Evolutionary conservation across 1,140 invertebrate species (phyloP).

Genomic region (Drosophila yakuba): DNA sequence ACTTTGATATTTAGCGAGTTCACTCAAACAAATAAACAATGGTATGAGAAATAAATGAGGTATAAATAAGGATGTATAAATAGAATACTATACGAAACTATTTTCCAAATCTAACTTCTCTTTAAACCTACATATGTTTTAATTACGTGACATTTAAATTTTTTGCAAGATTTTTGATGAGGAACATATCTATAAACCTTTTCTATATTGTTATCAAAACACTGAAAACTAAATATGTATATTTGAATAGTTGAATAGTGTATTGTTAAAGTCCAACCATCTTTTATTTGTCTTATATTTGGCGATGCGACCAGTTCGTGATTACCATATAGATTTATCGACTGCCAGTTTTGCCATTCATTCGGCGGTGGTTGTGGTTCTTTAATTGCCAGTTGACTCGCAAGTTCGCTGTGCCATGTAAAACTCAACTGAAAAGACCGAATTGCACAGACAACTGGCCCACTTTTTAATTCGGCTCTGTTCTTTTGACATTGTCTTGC

Average conservation of each 20-base stretch:
- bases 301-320: conserved; percentile 29
- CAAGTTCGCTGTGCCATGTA: conserved; percentile 39
- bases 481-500: conserved; percentile 25
- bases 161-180: too few relatives aligned
- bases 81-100: too few relatives aligned
- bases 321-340: conserved; percentile 47
- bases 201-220: too few relatives aligned
- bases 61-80: too few relatives aligned
- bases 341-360: conserved; percentile 37
- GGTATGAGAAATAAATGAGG: too few relatives aligned
- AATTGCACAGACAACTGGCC: conserved; percentile 59
- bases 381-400: conserved; percentile 43
- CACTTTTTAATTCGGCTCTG: conserved; percentile 49
- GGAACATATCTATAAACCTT: not conserved
- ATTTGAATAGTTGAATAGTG: not conserved
- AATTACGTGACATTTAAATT: too few relatives aligned
- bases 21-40: too few relatives aligned
- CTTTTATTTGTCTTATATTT: conserved; percentile 3
- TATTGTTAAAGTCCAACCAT: not conserved
- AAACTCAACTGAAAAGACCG: conserved; percentile 54
- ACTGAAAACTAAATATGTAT: not conserved
- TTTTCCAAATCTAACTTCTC: too few relatives aligned
- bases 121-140: too few relatives aligned
- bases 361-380: conserved; percentile 23
- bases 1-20: not conserved